These are phyloP conservation scores for Amblyteles armatorius DNA, from an alignment of 2,888 invertebrate genomes.

Conservation along the genomic window DNA sequence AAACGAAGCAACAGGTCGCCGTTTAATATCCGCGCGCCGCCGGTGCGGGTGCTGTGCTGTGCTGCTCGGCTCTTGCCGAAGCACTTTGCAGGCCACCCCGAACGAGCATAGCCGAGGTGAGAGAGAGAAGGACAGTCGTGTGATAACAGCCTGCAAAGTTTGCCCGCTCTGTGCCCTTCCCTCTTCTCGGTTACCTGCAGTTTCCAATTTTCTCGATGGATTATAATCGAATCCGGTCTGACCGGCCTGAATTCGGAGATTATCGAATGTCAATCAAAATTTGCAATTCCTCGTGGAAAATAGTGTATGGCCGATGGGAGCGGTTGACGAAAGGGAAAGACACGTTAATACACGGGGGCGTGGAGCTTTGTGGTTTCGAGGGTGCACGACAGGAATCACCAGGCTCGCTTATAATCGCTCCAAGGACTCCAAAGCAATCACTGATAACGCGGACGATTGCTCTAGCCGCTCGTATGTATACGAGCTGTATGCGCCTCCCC, in stretches of 20 bases:
- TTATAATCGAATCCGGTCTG: conserved; percentile 35
- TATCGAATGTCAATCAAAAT: conserved; percentile 44
- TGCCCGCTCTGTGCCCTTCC: conserved; percentile 16
- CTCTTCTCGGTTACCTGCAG: conserved; percentile 12
- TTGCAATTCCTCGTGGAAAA: conserved; percentile 29
- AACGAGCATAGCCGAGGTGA: conserved; percentile 12
- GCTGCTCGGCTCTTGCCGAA: conserved; percentile 41
- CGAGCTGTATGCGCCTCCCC: background rate
- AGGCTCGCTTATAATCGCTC: conserved; percentile 41
- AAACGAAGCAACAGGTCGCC: conserved; percentile 68
- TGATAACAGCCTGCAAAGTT: conserved; percentile 65
- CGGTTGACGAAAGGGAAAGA: background rate
- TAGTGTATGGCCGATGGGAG: background rate
- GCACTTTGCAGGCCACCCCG: conserved; percentile 54
- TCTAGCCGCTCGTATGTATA: conserved; percentile 19
- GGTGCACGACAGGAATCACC: conserved; percentile 2
- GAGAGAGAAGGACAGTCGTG: conserved; percentile 43
- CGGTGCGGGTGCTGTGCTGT: conserved; percentile 13
- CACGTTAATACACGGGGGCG: background rate
- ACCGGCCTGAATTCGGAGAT: conserved; percentile 19
- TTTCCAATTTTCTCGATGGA: conserved; percentile 40
- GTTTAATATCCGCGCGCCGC: conserved; percentile 63
- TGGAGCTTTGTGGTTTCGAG: conserved; percentile 34
- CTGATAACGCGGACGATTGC: conserved; percentile 58
- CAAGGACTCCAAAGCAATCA: conserved; percentile 57